Percentiles rank a stretch among this genome's conserved stretches.
Evolutionary conservation across 2,888 invertebrate genomes (phyloP).

Genomic region (Anorthoa munda): DNA sequence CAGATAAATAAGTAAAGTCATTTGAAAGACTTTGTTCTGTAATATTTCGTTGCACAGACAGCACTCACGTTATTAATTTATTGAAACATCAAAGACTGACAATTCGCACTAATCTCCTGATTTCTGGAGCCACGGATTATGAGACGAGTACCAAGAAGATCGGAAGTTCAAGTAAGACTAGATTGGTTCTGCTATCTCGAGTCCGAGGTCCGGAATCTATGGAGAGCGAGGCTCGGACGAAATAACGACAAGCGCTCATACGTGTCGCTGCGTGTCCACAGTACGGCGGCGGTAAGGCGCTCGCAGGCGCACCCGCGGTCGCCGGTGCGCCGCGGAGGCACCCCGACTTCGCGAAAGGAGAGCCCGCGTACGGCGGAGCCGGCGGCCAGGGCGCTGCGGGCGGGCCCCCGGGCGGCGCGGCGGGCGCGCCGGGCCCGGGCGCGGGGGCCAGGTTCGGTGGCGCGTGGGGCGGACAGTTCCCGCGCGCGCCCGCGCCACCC

Average conservation of each 20-base stretch:
- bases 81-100: conserved; percentile 10
- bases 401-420: conserved; percentile 64
- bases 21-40: background rate
- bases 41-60: background rate
- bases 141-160: background rate
- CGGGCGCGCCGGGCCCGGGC: conserved; percentile 60
- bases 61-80: background rate
- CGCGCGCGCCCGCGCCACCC: conserved; percentile 81
- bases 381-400: conserved; percentile 58
- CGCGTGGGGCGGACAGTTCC: conserved; percentile 79
- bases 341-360: conserved; percentile 80
- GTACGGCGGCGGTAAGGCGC: conserved; percentile 90
- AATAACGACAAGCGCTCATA: conserved; percentile 26
- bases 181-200: background rate
- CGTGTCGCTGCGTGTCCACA: conserved; percentile 66
- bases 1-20: background rate
- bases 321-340: conserved; percentile 75
- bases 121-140: conserved; percentile 6
- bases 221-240: conserved; percentile 35
- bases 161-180: background rate
- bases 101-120: conserved; percentile 20
- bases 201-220: background rate
- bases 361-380: conserved; percentile 67
- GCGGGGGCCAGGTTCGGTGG: conserved; percentile 72
- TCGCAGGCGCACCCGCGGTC: conserved; percentile 91